These are phyloP conservation scores for Lasioglossum villosulum DNA, from an alignment of 2,888 invertebrate genomes.

Conservation along the genomic window DNA sequence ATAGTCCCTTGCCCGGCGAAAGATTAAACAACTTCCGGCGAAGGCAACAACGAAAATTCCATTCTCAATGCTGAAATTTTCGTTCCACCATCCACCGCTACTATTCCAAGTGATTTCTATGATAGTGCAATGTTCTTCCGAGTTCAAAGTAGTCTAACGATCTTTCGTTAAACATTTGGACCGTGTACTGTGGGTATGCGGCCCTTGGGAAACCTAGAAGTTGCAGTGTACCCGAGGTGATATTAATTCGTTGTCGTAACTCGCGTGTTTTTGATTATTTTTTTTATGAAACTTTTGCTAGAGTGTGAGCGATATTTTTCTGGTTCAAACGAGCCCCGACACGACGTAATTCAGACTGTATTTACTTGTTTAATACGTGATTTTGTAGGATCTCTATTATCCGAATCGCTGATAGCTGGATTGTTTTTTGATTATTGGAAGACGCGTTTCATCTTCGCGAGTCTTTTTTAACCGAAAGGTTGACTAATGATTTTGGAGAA, in stretches of 20 bases:
- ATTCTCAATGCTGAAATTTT: background rate
- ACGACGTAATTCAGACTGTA: background rate
- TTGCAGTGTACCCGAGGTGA: background rate
- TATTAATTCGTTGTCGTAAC: background rate
- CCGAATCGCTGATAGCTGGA: background rate
- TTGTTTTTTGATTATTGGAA: background rate
- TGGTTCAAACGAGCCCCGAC: background rate
- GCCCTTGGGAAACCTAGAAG: background rate
- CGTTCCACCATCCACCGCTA: background rate
- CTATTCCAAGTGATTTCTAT: background rate
- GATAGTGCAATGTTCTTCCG: background rate
- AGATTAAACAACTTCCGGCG: constrained; percentile 52
- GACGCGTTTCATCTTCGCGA: too few relatives aligned
- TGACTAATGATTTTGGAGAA: too few relatives aligned
- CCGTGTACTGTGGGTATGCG: background rate
- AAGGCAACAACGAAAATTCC: background rate
- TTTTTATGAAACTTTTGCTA: background rate
- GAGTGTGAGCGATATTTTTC: background rate
- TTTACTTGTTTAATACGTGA: background rate
- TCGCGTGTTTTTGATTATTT: background rate
- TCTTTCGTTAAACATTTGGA: background rate
- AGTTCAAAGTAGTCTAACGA: background rate
- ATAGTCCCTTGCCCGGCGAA: background rate
- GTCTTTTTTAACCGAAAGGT: too few relatives aligned
- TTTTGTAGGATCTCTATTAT: too few relatives aligned